Evolutionary conservation across 2,888 invertebrate genomes (phyloP).

Genomic region (Altica lythri): DNA sequence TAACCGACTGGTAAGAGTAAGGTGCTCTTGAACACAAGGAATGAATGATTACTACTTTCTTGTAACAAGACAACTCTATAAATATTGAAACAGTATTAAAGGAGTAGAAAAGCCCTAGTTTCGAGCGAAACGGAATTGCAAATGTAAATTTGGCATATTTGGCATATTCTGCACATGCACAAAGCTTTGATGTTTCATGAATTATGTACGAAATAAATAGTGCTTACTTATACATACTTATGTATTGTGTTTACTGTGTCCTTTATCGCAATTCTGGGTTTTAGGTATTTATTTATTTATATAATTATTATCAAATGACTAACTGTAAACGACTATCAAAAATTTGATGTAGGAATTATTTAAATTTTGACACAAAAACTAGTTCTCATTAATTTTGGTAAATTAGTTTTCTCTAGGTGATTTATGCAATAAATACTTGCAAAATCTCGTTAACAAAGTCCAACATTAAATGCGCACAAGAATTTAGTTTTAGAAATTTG

Average conservation of each 20-base stretch:
- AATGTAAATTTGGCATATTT: conserved; percentile 19
- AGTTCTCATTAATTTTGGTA: too few species aligned
- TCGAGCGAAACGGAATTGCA: conserved; percentile 18
- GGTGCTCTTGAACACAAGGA: not conserved
- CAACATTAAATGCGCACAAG: not conserved
- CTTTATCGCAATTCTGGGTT: too few species aligned
- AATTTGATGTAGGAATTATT: too few species aligned
- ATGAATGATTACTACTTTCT: not conserved
- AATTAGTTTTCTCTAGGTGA: not conserved
- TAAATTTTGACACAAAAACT: too few species aligned
- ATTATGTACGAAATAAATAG: conserved; percentile 21
- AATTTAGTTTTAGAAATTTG: conserved; percentile 7
- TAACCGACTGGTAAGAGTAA: too few species aligned
- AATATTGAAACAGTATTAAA: conserved; percentile 18
- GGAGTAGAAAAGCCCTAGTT: conserved; percentile 11
- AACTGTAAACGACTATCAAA: too few species aligned
- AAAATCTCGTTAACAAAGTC: conserved; percentile 3
- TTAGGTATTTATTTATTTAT: too few species aligned
- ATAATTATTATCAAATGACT: too few species aligned
- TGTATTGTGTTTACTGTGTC: too few species aligned
- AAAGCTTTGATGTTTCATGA: conserved; percentile 24
- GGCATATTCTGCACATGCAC: conserved; percentile 13
- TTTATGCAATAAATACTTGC: not conserved
- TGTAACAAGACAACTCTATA: conserved; percentile 17
- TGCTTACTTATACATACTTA: conserved; percentile 1